A percentile compares a stretch with the other conserved stretches of the same genome.
Conservation (phyloP, 2,888 invertebrate species). For the Pseudeuparius sepicola region DNA sequence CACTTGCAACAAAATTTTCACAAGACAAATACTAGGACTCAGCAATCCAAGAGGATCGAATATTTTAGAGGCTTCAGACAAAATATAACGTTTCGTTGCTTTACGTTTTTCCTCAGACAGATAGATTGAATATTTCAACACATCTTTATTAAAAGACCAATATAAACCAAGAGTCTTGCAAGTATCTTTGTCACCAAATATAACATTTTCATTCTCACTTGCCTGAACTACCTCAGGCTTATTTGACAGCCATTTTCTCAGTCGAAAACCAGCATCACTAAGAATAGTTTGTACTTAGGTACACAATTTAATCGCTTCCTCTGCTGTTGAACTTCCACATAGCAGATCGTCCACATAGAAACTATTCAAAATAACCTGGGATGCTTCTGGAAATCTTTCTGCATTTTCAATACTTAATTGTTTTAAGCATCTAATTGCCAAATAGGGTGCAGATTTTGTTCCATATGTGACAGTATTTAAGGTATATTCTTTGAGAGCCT, state of each 20-base stretch:
- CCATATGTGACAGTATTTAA: conserved; percentile 13
- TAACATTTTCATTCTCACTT: not conserved
- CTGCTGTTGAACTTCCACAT: too few relatives aligned
- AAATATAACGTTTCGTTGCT: conserved; percentile 9
- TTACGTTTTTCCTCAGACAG: not conserved
- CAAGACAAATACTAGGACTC: too few relatives aligned
- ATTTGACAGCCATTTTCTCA: conserved; percentile 5
- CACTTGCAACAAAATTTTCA: conserved; percentile 8
- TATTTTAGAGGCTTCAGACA: too few relatives aligned
- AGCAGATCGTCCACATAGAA: conserved; percentile 15
- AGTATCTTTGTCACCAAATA: conserved; percentile 1
- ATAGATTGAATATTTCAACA: not conserved
- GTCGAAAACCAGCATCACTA: not conserved
- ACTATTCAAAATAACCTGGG: conserved; percentile 9
- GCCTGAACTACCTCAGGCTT: not conserved
- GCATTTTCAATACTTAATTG: conserved; percentile 9
- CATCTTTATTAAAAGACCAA: not conserved
- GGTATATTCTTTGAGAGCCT: not conserved
- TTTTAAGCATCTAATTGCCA: conserved; percentile 13
- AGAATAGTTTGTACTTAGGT: not conserved
- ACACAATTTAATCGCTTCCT: too few relatives aligned
- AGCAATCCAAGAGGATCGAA: too few relatives aligned
- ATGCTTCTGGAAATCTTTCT: conserved; percentile 7
- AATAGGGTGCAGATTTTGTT: conserved; percentile 11
- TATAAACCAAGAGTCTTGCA: not conserved